Evolutionary conservation across 53 echinoderm and acorn worm genomes (phyloP).

Genomic region (Arbacia lixula): DNA sequence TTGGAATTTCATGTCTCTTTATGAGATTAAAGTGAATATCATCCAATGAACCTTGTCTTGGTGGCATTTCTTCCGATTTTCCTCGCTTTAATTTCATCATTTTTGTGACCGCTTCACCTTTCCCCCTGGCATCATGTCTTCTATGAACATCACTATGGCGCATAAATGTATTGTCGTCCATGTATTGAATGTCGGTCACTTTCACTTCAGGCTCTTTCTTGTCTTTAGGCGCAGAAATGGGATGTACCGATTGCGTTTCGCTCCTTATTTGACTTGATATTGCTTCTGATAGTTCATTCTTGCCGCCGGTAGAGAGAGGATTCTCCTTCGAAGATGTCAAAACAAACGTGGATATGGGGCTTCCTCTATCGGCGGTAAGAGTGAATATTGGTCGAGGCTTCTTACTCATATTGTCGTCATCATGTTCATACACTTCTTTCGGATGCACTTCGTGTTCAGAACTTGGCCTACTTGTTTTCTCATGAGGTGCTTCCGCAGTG

Average conservation of each 20-base stretch:
- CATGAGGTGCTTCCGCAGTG: no score
- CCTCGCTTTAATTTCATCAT: conserved; percentile 41
- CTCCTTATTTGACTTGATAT: no score
- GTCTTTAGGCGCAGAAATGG: no score
- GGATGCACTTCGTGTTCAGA: neutral
- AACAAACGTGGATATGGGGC: conserved; percentile 39
- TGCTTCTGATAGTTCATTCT: conserved; percentile 1
- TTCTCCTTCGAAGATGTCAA: conserved; percentile 28
- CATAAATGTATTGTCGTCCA: no score
- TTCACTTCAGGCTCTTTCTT: no score
- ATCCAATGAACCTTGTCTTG: conserved; percentile 34
- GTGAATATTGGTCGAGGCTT: conserved; percentile 31
- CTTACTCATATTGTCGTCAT: neutral
- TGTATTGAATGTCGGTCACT: no score
- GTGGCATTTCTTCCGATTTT: conserved; percentile 42
- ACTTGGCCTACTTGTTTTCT: neutral
- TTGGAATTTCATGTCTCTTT: conserved; percentile 14
- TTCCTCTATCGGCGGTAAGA: conserved; percentile 40
- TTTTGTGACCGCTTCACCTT: conserved; percentile 24
- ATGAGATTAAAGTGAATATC: conserved; percentile 36
- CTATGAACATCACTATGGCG: no score
- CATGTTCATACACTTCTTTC: neutral
- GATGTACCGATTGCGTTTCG: no score
- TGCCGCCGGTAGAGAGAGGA: neutral
- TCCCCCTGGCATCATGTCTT: no score